Percentiles rank a stretch among this genome's conserved stretches.
These are phyloP conservation scores for Priocnemis perturbator DNA, from an alignment of 2,888 invertebrate genomes.

Conservation along the genomic window DNA sequence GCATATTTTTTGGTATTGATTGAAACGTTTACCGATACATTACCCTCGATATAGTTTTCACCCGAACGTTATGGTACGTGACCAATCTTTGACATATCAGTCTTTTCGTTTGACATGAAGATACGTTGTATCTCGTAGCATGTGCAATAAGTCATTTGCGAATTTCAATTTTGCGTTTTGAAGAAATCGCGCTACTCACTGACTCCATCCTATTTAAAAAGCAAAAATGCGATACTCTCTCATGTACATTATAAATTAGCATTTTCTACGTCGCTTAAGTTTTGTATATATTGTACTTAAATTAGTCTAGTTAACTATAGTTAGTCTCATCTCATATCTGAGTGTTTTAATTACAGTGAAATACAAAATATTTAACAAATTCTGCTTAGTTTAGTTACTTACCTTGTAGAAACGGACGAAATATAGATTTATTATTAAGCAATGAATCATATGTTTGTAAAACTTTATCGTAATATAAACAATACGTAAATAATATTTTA, in stretches of 20 bases:
- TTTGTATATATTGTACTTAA: constrained; percentile 60
- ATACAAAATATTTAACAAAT: constrained; percentile 2
- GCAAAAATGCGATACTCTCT: not conserved
- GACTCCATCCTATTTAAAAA: not conserved
- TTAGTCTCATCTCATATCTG: constrained; percentile 5
- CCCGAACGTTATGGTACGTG: no score
- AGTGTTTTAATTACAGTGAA: not conserved
- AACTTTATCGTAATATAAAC: no score
- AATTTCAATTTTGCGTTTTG: not conserved
- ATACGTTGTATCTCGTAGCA: not conserved
- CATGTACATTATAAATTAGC: constrained; percentile 3
- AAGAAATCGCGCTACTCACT: not conserved
- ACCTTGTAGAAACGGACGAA: no score
- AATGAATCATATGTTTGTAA: no score
- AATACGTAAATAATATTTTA: no score
- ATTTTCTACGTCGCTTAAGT: constrained; percentile 39
- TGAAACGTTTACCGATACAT: no score
- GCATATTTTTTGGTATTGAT: no score
- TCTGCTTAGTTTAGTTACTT: no score
- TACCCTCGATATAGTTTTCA: no score
- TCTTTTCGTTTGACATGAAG: no score
- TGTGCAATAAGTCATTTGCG: not conserved
- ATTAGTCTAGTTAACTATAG: constrained; percentile 34
- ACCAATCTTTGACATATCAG: no score
- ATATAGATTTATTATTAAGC: no score